A percentile compares a stretch with the other conserved stretches of the same genome.
Conservation (phyloP, 1,140 invertebrate genomes). For the Wiebesia pumilae region DNA sequence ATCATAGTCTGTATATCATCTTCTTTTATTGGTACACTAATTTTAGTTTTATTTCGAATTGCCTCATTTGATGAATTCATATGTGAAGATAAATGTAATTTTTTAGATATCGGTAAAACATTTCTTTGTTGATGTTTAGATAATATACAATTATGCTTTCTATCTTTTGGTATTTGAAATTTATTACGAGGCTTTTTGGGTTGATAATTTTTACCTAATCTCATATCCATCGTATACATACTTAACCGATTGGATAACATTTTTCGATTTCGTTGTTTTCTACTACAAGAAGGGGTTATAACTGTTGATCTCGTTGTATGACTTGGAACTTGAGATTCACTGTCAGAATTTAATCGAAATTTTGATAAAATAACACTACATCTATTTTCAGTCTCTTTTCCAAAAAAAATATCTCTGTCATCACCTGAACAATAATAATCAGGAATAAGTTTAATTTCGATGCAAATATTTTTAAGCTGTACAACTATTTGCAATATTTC, state of each 20-base stretch:
- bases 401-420: conserved; percentile 60
- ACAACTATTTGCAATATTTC: conserved; percentile 67
- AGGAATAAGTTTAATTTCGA: conserved; percentile 63
- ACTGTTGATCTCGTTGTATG: conserved; percentile 59
- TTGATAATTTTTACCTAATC: conserved; percentile 59
- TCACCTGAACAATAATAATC: conserved; percentile 69
- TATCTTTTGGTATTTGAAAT: conserved; percentile 39
- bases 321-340: conserved; percentile 61
- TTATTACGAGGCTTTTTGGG: conserved; percentile 55
- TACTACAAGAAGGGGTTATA: conserved; percentile 49
- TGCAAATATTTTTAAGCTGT: conserved; percentile 65
- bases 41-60: conserved; percentile 55
- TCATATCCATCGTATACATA: conserved; percentile 64
- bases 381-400: conserved; percentile 63
- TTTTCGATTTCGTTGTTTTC: conserved; percentile 60
- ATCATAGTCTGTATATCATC: conserved; percentile 72
- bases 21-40: conserved; percentile 62
- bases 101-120: conserved; percentile 32
- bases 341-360: conserved; percentile 62
- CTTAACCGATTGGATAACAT: conserved; percentile 60
- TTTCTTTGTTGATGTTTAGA: conserved; percentile 41
- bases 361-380: conserved; percentile 67
- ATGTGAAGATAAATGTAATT: conserved; percentile 24
- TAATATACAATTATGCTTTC: conserved; percentile 35
- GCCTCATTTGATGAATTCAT: conserved; percentile 53